Evolutionary conservation across 2,797 vertebrate genomes (phyloP).

Genomic region (Phrynocephalus guinanensis): DNA sequence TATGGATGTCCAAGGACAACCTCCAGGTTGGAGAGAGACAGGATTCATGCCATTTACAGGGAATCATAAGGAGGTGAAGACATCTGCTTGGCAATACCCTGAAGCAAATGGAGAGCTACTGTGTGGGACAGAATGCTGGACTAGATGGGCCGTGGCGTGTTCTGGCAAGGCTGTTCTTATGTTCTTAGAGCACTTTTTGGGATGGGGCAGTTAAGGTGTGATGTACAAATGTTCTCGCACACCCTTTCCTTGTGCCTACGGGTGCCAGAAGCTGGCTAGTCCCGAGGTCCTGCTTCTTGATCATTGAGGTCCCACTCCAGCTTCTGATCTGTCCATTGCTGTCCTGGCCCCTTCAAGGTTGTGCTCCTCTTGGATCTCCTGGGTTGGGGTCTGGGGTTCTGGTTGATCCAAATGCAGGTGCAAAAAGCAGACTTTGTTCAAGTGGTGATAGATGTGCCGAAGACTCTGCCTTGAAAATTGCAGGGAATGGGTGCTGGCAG

Average conservation of each 20-base stretch:
- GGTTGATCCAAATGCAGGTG: not conserved
- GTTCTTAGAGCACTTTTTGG: not conserved
- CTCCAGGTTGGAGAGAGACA: too few species aligned
- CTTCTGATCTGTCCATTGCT: not conserved
- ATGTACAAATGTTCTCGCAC: not conserved
- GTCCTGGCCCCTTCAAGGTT: not conserved
- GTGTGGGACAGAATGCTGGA: too few species aligned
- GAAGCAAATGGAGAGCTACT: too few species aligned
- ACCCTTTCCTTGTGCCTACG: not conserved
- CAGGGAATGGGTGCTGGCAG: not conserved
- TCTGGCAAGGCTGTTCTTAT: too few species aligned
- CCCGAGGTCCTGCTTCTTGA: too few species aligned
- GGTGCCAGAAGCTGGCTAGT: too few species aligned
- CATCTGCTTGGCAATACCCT: too few species aligned
- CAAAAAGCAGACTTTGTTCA: constrained; percentile 12
- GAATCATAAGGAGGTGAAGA: too few species aligned
- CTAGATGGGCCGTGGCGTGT: too few species aligned
- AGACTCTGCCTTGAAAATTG: not conserved
- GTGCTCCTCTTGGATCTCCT: not conserved
- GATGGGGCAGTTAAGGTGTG: not conserved
- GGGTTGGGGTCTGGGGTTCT: constrained; percentile 46
- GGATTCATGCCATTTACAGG: too few species aligned
- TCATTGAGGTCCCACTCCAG: not conserved
- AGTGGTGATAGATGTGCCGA: not conserved
- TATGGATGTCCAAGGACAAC: too few species aligned